Evolutionary conservation across 2,113 vertebrate species (phyloP).

Genomic region (Cygnus atratus): DNA sequence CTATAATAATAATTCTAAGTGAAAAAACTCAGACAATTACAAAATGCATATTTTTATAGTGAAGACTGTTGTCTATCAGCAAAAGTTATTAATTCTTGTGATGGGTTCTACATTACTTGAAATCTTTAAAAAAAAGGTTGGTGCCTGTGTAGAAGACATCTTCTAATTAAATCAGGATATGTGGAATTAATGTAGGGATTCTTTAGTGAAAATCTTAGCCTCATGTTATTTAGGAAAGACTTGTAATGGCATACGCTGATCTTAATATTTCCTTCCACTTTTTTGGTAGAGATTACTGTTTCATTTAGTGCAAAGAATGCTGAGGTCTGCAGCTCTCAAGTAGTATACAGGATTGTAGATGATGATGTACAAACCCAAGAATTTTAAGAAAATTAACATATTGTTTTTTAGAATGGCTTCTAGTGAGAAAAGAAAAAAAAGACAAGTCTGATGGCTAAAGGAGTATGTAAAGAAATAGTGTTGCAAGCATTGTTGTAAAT

Average conservation of each 20-base stretch:
- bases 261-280: not conserved
- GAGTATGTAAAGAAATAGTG: not conserved
- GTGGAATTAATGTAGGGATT: not conserved
- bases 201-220: not conserved
- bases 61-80: not conserved
- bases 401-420: not conserved
- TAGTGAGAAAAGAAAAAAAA: not conserved
- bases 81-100: not conserved
- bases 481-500: not conserved
- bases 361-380: not conserved
- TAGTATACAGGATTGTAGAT: not conserved
- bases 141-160: not conserved
- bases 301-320: not conserved
- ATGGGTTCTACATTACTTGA: not conserved
- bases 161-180: not conserved
- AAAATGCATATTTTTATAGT: rapidly evolving
- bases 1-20: not conserved
- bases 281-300: not conserved
- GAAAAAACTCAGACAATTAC: not conserved
- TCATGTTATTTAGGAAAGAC: not conserved
- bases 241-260: not conserved
- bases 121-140: not conserved
- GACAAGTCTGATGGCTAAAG: not conserved
- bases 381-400: not conserved
- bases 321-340: not conserved